Evolutionary conservation across 2,113 vertebrate genomes (phyloP).

Genomic region (Coregonus clupeaformis): DNA sequence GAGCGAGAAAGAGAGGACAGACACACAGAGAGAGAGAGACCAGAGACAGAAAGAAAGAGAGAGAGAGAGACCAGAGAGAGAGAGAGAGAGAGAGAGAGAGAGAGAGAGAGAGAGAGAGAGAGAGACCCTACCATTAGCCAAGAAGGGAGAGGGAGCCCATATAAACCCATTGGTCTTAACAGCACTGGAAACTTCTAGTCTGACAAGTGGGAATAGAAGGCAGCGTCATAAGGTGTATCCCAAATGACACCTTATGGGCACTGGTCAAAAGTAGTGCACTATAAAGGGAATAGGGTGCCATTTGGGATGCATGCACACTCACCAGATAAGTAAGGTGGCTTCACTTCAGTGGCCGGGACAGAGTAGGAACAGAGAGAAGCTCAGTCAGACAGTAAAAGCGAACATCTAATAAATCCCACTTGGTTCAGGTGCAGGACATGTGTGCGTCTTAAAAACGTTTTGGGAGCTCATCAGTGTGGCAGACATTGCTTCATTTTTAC

Average conservation of each 20-base stretch:
- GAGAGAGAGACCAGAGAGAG: too few species aligned
- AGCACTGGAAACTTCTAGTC: constrained; percentile 50
- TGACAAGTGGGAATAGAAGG: constrained; percentile 43
- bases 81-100: constrained; percentile 5
- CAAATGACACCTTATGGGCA: too few species aligned
- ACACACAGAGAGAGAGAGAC: neutral
- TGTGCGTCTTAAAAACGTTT: too few species aligned
- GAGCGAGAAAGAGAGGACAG: neutral
- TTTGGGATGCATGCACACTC: neutral
- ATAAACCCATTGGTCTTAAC: constrained; percentile 33
- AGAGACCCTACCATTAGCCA: neutral
- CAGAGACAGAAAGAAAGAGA: too few species aligned
- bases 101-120: neutral
- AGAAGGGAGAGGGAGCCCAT: constrained; percentile 26
- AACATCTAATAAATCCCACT: neutral
- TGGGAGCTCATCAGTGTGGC: too few species aligned
- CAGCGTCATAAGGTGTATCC: constrained; percentile 19
- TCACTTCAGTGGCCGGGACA: too few species aligned
- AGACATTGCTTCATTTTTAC: too few species aligned
- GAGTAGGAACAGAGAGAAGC: constrained; percentile 15
- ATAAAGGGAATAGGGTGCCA: too few species aligned
- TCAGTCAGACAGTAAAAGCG: constrained; percentile 9
- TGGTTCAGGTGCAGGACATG: too few species aligned
- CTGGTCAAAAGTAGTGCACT: too few species aligned
- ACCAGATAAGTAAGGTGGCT: constrained; percentile 39